Percentiles rank a stretch among this genome's conserved stretches.
These are phyloP conservation scores for Novumbra hubbsi DNA, from an alignment of 2,797 vertebrate genomes.

Conservation along the genomic window DNA sequence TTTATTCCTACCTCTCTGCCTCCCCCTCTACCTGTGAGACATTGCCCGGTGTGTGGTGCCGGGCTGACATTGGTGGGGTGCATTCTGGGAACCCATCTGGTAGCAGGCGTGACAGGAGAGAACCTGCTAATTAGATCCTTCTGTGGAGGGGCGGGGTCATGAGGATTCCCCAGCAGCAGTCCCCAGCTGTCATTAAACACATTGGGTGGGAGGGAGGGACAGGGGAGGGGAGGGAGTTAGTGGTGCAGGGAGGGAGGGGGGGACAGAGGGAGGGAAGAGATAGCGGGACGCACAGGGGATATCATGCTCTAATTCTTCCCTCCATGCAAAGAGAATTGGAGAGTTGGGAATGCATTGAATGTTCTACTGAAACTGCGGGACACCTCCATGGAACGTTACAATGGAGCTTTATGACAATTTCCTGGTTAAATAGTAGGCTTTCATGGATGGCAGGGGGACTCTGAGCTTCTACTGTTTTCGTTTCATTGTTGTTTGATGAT, in stretches of 20 bases:
- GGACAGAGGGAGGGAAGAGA: constrained; percentile 10
- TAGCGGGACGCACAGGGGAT: constrained; percentile 48
- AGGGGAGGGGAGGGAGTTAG: background rate
- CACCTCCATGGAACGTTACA: constrained; percentile 31
- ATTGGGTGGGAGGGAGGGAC: constrained; percentile 35
- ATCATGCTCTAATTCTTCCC: constrained; percentile 63
- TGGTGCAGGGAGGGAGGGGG: background rate
- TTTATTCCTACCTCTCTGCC: constrained; percentile 24
- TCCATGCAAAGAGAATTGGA: constrained; percentile 40
- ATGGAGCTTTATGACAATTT: constrained; percentile 42
- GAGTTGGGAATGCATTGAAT: constrained; percentile 35
- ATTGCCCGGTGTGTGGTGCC: constrained; percentile 37
- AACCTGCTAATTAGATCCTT: constrained; percentile 76
- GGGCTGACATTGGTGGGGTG: constrained; percentile 53
- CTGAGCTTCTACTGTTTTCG: constrained; percentile 33
- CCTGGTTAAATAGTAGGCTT: constrained; percentile 39
- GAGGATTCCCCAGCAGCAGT: constrained; percentile 35
- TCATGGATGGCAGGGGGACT: constrained; percentile 32
- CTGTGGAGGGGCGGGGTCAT: constrained; percentile 64
- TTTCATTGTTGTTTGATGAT: constrained; percentile 43
- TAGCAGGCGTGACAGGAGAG: constrained; percentile 65
- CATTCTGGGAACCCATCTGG: constrained; percentile 63
- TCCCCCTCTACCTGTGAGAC: constrained; percentile 59
- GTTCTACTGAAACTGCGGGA: constrained; percentile 17
- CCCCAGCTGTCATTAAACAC: constrained; percentile 72